Percentiles rank a stretch among this genome's conserved stretches.
Conservation (phyloP, 1,140 invertebrate genomes). For the Vanessa atalanta region DNA sequence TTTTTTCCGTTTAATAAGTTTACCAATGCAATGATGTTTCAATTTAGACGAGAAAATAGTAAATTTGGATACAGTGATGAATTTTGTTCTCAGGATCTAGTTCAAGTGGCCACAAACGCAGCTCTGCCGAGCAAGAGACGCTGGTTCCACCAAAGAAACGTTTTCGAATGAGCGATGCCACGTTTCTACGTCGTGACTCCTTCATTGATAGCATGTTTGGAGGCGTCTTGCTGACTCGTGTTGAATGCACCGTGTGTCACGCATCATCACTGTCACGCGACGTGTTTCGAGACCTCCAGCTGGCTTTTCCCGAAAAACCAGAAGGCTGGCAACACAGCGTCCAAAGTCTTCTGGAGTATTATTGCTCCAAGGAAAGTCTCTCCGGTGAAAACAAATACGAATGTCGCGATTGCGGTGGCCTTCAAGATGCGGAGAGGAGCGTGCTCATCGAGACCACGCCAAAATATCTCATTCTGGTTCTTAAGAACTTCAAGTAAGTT, state of each 20-base stretch:
- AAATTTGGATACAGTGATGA: not conserved
- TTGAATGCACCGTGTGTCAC: constrained; percentile 86
- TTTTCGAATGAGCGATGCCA: constrained; percentile 40
- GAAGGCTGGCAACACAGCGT: constrained; percentile 82
- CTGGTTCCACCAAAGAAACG: constrained; percentile 48
- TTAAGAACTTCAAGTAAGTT: constrained; percentile 91
- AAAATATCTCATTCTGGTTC: constrained; percentile 88
- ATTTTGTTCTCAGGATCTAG: constrained; percentile 16
- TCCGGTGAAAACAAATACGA: constrained; percentile 90
- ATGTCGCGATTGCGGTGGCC: constrained; percentile 87
- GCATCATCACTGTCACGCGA: constrained; percentile 87
- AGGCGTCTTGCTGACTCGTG: constrained; percentile 86
- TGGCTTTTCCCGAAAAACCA: constrained; percentile 88
- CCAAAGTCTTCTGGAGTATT: constrained; percentile 87
- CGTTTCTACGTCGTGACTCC: constrained; percentile 53
- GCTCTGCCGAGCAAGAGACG: constrained; percentile 22
- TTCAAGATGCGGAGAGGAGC: constrained; percentile 88
- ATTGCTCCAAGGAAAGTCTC: constrained; percentile 88
- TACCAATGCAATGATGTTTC: no score
- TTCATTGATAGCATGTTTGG: constrained; percentile 82
- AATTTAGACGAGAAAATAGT: no score
- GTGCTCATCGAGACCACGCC: constrained; percentile 87
- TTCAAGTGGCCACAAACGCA: constrained; percentile 40
- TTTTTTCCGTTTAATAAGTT: no score
- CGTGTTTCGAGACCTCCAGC: constrained; percentile 89